phyloP scores from a whole-genome alignment of 53 echinoderm and acorn worm species.

The Temnopleurus reevesii region DNA sequence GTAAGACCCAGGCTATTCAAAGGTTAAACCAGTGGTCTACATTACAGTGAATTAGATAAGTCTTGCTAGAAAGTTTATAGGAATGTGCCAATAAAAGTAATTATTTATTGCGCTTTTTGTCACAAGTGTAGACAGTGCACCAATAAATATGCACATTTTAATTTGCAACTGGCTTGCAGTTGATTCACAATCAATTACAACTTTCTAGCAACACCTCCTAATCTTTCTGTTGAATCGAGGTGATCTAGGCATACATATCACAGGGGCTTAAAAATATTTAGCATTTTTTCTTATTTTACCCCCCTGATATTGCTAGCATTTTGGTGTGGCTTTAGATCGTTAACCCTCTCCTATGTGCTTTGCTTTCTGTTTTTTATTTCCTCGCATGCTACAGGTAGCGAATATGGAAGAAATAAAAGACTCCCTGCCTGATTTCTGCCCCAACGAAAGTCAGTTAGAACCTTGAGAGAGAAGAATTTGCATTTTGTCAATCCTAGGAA shows the following conservation, averaged over 20 bases:
- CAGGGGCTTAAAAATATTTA: not conserved
- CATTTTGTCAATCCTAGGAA: not conserved
- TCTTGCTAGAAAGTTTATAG: no score
- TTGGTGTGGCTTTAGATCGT: not conserved
- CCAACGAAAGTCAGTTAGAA: conserved; percentile 18
- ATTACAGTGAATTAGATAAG: no score
- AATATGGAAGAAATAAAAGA: conserved; percentile 74
- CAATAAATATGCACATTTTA: no score
- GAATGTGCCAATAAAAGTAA: no score
- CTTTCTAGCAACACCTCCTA: no score
- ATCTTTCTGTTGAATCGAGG: no score
- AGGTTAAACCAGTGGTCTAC: no score
- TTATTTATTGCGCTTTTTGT: no score
- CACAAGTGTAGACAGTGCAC: no score
- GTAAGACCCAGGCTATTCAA: no score
- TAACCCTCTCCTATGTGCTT: not conserved
- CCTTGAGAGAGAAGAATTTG: not conserved
- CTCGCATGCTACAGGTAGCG: conserved; percentile 59
- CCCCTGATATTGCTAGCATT: not conserved
- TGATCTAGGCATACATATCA: not conserved
- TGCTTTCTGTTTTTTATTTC: conserved; percentile 37
- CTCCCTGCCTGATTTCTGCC: conserved; percentile 81
- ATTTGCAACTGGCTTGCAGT: no score
- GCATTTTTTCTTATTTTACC: not conserved
- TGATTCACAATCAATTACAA: no score